Conservation (phyloP, 2,113 vertebrate genomes). For the Daubentonia madagascariensis region DNA sequence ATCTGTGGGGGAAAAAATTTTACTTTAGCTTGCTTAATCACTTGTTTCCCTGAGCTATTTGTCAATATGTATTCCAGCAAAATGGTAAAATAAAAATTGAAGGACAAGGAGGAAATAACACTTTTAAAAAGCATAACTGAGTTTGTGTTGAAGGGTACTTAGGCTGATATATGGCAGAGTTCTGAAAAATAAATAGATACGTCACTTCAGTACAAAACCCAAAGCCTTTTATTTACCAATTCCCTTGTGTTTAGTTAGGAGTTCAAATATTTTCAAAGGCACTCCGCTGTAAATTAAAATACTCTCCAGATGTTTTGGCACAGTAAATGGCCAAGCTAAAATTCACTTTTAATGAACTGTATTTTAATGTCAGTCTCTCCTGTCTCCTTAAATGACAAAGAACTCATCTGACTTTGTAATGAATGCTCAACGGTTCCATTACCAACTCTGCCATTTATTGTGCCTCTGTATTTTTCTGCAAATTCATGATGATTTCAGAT, state of each 20-base stretch:
- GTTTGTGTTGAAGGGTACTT: conserved; percentile 29
- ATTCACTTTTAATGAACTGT: conserved; percentile 83
- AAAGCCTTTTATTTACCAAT: conserved; percentile 73
- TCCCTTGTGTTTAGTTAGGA: conserved; percentile 82
- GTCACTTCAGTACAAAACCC: conserved; percentile 47
- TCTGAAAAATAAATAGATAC: conserved; percentile 74
- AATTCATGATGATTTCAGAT: conserved; percentile 59
- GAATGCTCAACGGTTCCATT: conserved; percentile 70
- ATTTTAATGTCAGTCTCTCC: conserved; percentile 83
- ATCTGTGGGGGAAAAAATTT: not conserved
- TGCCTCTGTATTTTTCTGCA: conserved; percentile 56
- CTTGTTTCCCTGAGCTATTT: conserved; percentile 47
- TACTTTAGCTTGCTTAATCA: conserved; percentile 24
- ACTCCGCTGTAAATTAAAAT: conserved; percentile 77
- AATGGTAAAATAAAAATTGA: conserved; percentile 21
- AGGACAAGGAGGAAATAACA: not conserved
- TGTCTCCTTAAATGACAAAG: conserved; percentile 82
- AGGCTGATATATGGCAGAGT: conserved; percentile 25
- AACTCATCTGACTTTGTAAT: conserved; percentile 85
- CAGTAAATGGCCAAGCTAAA: conserved; percentile 78
- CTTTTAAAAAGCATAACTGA: conserved; percentile 43
- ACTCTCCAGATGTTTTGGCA: conserved; percentile 82
- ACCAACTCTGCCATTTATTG: conserved; percentile 61
- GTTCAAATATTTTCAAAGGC: conserved; percentile 79
- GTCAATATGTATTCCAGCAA: conserved; percentile 40